Base-by-base conservation (phyloP, 2,113 vertebrate species). In the Mobula birostris region DNA sequence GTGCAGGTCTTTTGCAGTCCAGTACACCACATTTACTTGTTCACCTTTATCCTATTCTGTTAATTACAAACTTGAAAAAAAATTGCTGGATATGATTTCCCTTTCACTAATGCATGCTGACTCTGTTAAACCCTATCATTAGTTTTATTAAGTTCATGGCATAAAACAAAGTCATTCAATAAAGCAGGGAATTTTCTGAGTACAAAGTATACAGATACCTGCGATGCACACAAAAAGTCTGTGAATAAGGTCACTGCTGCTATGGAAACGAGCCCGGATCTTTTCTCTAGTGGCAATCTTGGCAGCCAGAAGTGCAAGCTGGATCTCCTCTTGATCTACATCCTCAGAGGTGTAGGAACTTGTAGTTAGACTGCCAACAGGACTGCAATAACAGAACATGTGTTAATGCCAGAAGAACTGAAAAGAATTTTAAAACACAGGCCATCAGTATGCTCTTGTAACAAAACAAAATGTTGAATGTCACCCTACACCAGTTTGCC, bases 211-310 rank as follows among this genome's bases (percentile, higher is more conserved):
- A 17, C 19, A 94, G 82, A 12, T 96, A 99, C 98, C 99, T 97
- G 99, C 99, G 96, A 99, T 99, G 95, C 99, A 99, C 96, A 99
- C 98, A 95, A 99, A 99, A 78, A 99, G 98, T 72, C 98, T 98
- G 95, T 99, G 99, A 96, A 99, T 98, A 91, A 99, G 98, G 96
- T 99, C 99, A 11, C 97, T 98, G 95, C 98, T 99, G 97, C 98
- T 97, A 78, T 98, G 98, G 96, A 99, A 99, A 90, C 98, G 97
- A 5, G 99, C 98, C 72, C 99, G 97, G 96, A 99, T 98, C 97
- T 98, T 98, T 95, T 98, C 98, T 95, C 98, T 96, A 2, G 97
- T 96, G 24, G 97, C 97, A 95, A 96, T 95, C 95, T 97, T 98
- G 94, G 97, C 97, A 72, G 97, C 96, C 66, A 97, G 97, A 77